Conservation (phyloP, 2,888 invertebrate genomes). For the Cosmorhoe ocellata region DNA sequence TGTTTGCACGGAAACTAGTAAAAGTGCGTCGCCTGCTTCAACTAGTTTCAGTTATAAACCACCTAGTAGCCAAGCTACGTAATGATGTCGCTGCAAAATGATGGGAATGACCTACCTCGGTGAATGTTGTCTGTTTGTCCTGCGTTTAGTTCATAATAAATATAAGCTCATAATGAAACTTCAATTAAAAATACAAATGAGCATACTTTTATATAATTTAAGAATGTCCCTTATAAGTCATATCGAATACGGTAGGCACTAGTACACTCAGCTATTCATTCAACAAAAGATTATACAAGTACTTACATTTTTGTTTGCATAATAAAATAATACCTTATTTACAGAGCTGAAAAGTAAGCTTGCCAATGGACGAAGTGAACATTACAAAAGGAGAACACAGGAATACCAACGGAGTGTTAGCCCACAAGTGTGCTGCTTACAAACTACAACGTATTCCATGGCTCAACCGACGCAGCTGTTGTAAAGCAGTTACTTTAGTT, state of each 20-base stretch:
- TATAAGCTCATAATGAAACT: no score
- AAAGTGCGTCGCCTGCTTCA: slow-evolving; percentile 30
- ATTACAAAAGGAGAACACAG: slow-evolving; percentile 24
- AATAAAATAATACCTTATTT: slow-evolving; percentile 10
- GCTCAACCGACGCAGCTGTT: slow-evolving; percentile 48
- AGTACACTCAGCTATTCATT: no score
- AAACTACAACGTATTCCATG: slow-evolving; percentile 9
- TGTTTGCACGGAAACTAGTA: slow-evolving; percentile 46
- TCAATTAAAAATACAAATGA: no score
- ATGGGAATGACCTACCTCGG: no score
- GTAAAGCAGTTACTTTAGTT: slow-evolving; percentile 48
- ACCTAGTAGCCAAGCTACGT: no score
- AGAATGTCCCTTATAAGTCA: no score
- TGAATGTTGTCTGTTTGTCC: no score
- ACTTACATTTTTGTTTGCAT: slow-evolving; percentile 2
- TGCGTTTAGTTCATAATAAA: no score
- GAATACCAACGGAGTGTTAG: slow-evolving; percentile 39
- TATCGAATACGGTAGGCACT: no score
- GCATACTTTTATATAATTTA: no score
- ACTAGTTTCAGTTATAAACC: background rate
- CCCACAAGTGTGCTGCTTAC: slow-evolving; percentile 35
- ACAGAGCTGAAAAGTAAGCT: slow-evolving; percentile 13
- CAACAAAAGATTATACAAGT: background rate
- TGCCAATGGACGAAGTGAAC: slow-evolving; percentile 7
- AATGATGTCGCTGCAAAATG: no score